Evolutionary conservation across 2,888 invertebrate genomes (phyloP).

Genomic region (Dryomyza anilis): DNA sequence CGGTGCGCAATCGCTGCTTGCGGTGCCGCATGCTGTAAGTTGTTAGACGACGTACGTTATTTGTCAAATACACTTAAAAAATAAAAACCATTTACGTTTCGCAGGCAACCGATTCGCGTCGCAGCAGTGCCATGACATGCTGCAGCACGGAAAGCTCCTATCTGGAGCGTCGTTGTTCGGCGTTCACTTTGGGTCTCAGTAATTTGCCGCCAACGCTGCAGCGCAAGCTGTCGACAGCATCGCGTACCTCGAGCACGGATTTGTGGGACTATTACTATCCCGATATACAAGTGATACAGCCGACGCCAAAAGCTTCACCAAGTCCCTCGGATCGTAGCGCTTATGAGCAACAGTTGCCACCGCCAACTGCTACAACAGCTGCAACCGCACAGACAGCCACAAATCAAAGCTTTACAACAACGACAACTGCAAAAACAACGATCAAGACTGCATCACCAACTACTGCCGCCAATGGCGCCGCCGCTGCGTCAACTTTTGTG

Average conservation of each 20-base stretch:
- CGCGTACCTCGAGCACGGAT: slow-evolving; percentile 57
- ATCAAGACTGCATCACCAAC: slow-evolving; percentile 27
- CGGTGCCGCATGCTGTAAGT: slow-evolving; percentile 59
- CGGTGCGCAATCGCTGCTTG: slow-evolving; percentile 60
- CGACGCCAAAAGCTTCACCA: slow-evolving; percentile 84
- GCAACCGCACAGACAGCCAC: slow-evolving; percentile 30
- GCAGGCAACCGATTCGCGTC: slow-evolving; percentile 63
- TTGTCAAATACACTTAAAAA: no score
- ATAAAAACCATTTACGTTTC: no score
- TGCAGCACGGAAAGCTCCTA: slow-evolving; percentile 86
- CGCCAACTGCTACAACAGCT: slow-evolving; percentile 30
- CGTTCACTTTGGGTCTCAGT: slow-evolving; percentile 75
- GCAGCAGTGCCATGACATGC: slow-evolving; percentile 82
- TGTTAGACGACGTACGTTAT: slow-evolving; percentile 18
- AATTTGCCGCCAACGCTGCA: slow-evolving; percentile 62
- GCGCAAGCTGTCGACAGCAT: slow-evolving; percentile 55
- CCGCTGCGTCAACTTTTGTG: slow-evolving; percentile 43
- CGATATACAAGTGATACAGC: slow-evolving; percentile 74
- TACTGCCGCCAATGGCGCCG: slow-evolving; percentile 23
- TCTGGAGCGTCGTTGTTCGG: slow-evolving; percentile 79
- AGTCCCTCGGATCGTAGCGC: slow-evolving; percentile 69
- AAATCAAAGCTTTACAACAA: slow-evolving; percentile 29
- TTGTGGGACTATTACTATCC: slow-evolving; percentile 68
- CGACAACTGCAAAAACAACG: slow-evolving; percentile 31
- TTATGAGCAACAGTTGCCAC: slow-evolving; percentile 41